Evolutionary conservation across 2,888 invertebrate genomes (phyloP).

Genomic region (Trichacis sp.): DNA sequence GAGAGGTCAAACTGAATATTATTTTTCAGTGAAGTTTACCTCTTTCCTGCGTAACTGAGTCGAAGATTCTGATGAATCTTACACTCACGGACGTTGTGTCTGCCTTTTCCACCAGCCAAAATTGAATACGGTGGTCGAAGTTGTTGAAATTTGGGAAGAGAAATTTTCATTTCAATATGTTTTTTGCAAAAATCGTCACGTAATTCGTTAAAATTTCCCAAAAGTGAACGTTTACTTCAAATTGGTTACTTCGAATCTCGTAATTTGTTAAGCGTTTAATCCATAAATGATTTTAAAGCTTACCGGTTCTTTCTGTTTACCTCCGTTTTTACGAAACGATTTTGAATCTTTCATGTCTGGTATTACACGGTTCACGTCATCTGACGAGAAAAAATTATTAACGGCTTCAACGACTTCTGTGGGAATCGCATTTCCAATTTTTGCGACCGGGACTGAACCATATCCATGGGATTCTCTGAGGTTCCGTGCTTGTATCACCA

Average conservation of each 20-base stretch:
- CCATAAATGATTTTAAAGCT: neutral
- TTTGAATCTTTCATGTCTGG: conserved; percentile 8
- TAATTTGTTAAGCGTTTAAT: too few relatives aligned
- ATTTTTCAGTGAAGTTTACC: conserved; percentile 9
- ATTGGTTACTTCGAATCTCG: too few relatives aligned
- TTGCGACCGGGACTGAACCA: neutral
- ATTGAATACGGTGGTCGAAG: conserved; percentile 2
- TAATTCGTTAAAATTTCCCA: conserved; percentile 1
- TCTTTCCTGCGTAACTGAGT: conserved; percentile 10
- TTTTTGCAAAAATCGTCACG: neutral
- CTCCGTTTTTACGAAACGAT: conserved; percentile 8
- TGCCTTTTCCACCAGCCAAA: conserved; percentile 6
- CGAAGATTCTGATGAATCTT: conserved; percentile 8
- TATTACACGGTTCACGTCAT: conserved; percentile 4
- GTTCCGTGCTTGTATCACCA: conserved; percentile 2
- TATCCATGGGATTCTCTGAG: neutral
- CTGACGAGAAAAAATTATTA: conserved; percentile 3
- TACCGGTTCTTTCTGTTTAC: conserved; percentile 11
- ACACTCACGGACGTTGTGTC: conserved; percentile 6
- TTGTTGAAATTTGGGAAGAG: conserved; percentile 10
- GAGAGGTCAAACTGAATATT: neutral
- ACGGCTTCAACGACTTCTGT: conserved; percentile 4
- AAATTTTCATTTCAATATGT: neutral
- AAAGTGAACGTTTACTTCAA: too few relatives aligned
- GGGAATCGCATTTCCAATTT: conserved; percentile 8